Base-by-base conservation (phyloP, 2,113 vertebrate genomes). In the Urocolius indicus region DNA sequence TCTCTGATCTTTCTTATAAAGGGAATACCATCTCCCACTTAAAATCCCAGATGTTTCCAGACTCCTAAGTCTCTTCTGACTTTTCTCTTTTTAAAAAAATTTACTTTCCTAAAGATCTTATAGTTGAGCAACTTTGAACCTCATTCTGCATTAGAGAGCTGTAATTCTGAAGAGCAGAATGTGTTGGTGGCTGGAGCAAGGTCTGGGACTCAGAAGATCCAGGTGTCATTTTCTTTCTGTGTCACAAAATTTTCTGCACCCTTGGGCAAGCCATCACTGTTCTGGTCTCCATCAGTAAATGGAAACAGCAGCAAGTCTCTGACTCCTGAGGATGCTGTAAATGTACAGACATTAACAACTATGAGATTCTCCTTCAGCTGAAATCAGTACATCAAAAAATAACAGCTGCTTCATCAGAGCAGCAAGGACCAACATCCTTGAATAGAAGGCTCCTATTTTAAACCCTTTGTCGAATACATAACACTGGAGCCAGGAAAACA, bases 351-450 rank as follows among this genome's bases (percentile, higher is more conserved):
- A 22, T 21, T 38, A 78, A 54, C 29, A 68, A 19, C 2, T 1
- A 63, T 0, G 2, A 84, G 41, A 43, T 57, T 11, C 43, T 51
- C 36, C 1, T 0, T 12, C 66, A 78, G 51, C 24, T 2, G 2
- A 92, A 90, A n/a, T 21, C 66, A 69, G 65, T 27, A 88, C 30
- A 29, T 1, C 49, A 36, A 77, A 90, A 65, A 48, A 18, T 10
- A 88, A 29, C 69, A 87, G 69, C 48, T 41, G 54, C 78, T 91
- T 55, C 71, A 85, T 55, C 66, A 62, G 72, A 49, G 51, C 85
- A 86, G 55, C 43, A 51, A 3, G 13, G 51, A 18, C 36, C 6
- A 3, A 29, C 8, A 41, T 71, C 46, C 65, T 55, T 77, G 58
- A 27, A 71, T 62, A 24, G 17, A 90, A 77, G 66, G 51, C 43